phyloP scores from a whole-genome alignment of 2,888 invertebrate species.

The Machimus rusticus region DNA sequence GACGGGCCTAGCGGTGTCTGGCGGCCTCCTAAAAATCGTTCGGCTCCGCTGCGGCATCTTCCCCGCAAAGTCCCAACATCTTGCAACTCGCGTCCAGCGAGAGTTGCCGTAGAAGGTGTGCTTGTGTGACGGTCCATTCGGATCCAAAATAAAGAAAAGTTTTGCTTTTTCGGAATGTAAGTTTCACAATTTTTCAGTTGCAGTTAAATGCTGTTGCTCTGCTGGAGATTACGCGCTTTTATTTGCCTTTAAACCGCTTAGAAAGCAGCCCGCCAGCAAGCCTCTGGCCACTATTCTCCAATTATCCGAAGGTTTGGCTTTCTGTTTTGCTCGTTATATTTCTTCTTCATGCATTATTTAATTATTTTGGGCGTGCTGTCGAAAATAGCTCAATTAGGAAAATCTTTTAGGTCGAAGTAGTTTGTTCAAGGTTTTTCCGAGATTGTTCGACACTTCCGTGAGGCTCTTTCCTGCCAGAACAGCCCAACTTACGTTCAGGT shows the following conservation, averaged over 20 bases:
- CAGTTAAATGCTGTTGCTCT: background rate
- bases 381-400: background rate
- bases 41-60: background rate
- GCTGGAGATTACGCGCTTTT: background rate
- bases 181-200: background rate
- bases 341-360: background rate
- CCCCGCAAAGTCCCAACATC: background rate
- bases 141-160: background rate
- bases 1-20: background rate
- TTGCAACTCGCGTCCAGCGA: background rate
- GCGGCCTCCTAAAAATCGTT: background rate
- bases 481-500: background rate
- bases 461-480: background rate
- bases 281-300: background rate
- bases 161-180: background rate
- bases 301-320: background rate
- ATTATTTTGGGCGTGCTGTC: background rate
- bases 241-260: background rate
- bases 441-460: background rate
- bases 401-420: background rate
- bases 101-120: background rate
- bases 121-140: background rate
- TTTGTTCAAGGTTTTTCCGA: background rate
- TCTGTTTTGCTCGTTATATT: background rate
- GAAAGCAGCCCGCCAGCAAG: background rate